phyloP scores from a whole-genome alignment of 2,797 vertebrate genomes.

The Sciurus carolinensis region DNA sequence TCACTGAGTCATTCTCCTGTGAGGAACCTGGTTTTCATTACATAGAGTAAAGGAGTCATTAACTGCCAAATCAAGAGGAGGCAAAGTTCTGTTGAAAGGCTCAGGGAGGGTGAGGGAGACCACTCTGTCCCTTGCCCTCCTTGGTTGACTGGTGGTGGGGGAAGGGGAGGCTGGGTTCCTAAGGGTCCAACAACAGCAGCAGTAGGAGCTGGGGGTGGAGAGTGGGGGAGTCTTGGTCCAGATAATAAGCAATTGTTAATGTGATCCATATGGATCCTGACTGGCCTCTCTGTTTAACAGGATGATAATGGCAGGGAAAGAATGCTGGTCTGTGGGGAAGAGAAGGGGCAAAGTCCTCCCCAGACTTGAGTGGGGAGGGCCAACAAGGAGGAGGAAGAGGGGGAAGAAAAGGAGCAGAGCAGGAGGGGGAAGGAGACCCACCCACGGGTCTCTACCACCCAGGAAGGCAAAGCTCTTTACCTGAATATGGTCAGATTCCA shows the following conservation, averaged over 20 bases:
- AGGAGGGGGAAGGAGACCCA: neutral
- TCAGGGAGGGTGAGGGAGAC: conserved; percentile 32
- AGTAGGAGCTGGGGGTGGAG: conserved; percentile 54
- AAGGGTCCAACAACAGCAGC: conserved; percentile 62
- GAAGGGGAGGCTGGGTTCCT: conserved; percentile 43
- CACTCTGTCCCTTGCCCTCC: conserved; percentile 68
- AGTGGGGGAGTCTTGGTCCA: conserved; percentile 69
- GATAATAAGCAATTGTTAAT: conserved; percentile 89
- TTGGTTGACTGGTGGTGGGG: neutral
- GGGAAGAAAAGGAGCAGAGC: neutral
- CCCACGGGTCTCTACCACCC: conserved; percentile 52
- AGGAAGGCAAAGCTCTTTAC: conserved; percentile 2
- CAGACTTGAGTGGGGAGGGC: conserved; percentile 47
- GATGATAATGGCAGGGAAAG: conserved; percentile 82
- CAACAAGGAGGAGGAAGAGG: conserved; percentile 18
- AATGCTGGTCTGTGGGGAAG: conserved; percentile 82
- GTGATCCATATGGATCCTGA: conserved; percentile 91
- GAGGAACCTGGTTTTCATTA: conserved; percentile 69
- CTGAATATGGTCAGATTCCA: conserved; percentile 25
- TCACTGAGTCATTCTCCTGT: neutral
- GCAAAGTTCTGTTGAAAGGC: conserved; percentile 66
- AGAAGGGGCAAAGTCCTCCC: conserved; percentile 83
- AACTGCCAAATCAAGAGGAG: conserved; percentile 63
- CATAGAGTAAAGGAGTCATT: conserved; percentile 50
- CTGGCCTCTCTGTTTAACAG: conserved; percentile 89